Conservation (phyloP, 2,797 vertebrate genomes). For the Balearica regulorum region DNA sequence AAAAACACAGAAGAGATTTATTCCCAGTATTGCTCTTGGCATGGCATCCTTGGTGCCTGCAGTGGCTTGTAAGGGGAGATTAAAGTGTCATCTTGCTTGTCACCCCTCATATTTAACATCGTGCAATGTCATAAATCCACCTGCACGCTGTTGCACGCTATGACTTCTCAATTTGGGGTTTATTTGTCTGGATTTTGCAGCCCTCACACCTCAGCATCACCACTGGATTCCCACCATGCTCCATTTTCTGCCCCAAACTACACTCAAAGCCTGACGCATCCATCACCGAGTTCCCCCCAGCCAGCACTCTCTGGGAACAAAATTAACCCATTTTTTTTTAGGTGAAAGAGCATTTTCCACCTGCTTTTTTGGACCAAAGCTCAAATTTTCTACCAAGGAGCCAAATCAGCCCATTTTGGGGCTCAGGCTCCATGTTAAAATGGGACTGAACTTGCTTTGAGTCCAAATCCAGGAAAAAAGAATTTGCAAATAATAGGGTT, state of each 20-base stretch:
- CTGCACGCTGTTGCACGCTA: fast-evolving
- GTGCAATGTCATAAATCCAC: not conserved
- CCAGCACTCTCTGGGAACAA: fast-evolving
- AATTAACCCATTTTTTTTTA: fast-evolving
- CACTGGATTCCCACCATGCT: fast-evolving
- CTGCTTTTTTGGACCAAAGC: not conserved
- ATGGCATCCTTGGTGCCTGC: not conserved
- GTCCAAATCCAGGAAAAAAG: not conserved
- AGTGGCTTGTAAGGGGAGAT: not conserved
- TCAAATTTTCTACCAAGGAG: not conserved
- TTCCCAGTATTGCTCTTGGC: not conserved
- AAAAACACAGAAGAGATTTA: not conserved
- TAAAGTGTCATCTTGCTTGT: not conserved
- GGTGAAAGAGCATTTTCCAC: fast-evolving
- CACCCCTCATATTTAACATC: not conserved
- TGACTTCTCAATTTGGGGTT: not conserved
- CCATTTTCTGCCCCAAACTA: not conserved
- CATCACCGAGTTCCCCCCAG: not conserved
- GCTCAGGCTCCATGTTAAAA: not conserved
- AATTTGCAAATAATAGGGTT: not conserved
- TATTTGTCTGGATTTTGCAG: not conserved
- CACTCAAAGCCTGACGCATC: fast-evolving
- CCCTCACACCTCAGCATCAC: not conserved
- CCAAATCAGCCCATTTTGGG: not conserved
- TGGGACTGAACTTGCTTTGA: not conserved